Percentiles rank a stretch among this genome's conserved stretches.
Conservation (phyloP, 2,888 invertebrate genomes). For the Ctenicera cuprea region DNA sequence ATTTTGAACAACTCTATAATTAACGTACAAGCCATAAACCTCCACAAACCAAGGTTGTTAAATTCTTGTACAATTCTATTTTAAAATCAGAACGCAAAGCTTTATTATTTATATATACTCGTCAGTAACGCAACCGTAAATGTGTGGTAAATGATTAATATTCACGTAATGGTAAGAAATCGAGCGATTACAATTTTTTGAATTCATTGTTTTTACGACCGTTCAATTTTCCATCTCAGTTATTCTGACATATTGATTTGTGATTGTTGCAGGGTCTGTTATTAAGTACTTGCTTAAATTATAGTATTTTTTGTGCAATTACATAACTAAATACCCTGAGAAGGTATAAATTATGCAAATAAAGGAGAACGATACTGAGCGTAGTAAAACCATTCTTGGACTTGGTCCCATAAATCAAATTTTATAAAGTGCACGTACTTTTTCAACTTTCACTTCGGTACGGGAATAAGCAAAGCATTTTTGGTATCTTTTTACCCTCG, state of each 20-base stretch:
- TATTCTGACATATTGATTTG: constrained; percentile 49
- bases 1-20: constrained; percentile 6
- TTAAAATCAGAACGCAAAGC: constrained; percentile 9
- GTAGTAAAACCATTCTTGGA: constrained; percentile 17
- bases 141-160: constrained; percentile 25
- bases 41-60: neutral
- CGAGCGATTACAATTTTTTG: neutral
- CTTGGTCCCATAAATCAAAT: constrained; percentile 68
- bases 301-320: constrained; percentile 47
- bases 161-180: constrained; percentile 8
- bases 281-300: constrained; percentile 54
- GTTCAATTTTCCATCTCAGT: constrained; percentile 15
- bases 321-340: constrained; percentile 23
- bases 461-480: constrained; percentile 59
- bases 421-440: constrained; percentile 68
- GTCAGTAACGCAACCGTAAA: constrained; percentile 9
- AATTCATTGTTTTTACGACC: neutral
- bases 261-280: constrained; percentile 54
- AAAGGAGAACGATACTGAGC: constrained; percentile 15
- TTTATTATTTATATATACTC: neutral
- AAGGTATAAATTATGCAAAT: constrained; percentile 17
- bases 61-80: constrained; percentile 1
- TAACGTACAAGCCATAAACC: neutral
- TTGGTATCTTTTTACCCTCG: constrained; percentile 67
- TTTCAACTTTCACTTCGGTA: constrained; percentile 70